Evolutionary conservation across 2,888 invertebrate genomes (phyloP).

Genomic region (Coremacera marginata): DNA sequence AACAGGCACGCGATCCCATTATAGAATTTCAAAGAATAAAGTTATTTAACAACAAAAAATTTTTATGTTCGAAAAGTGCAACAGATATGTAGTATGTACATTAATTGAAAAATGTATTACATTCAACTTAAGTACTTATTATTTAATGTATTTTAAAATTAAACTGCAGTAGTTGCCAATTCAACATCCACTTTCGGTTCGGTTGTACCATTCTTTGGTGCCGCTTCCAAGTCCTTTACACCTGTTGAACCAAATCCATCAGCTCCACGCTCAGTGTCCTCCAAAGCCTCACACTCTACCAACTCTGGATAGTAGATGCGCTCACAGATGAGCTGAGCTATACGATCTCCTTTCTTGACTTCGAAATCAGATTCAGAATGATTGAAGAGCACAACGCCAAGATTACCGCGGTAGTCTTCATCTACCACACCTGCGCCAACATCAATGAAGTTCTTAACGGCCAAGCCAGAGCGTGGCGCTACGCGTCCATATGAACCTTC

Average conservation of each 20-base stretch:
- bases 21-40: neutral
- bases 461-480: slow-evolving; percentile 92
- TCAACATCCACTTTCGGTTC: slow-evolving; percentile 12
- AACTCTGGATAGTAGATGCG: slow-evolving; percentile 87
- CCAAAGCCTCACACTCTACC: slow-evolving; percentile 80
- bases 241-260: slow-evolving; percentile 98
- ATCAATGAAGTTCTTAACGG: slow-evolving; percentile 96
- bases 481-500: slow-evolving; percentile 93
- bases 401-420: slow-evolving; percentile 93
- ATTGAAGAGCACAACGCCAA: slow-evolving; percentile 96
- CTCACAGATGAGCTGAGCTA: slow-evolving; percentile 98
- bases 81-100: neutral
- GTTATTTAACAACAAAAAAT: neutral
- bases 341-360: slow-evolving; percentile 87
- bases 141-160: neutral
- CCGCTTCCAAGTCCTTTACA: slow-evolving; percentile 56
- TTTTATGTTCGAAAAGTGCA: neutral
- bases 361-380: slow-evolving; percentile 85
- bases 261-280: slow-evolving; percentile 85
- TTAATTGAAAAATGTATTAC: neutral
- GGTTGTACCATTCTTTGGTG: slow-evolving; percentile 50
- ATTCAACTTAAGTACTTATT: neutral
- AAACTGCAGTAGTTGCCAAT: slow-evolving; percentile 15
- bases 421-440: slow-evolving; percentile 98
- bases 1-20: slow-evolving; percentile 10